phyloP scores from a whole-genome alignment of 2,113 vertebrate species.

The Anoplopoma fimbria region DNA sequence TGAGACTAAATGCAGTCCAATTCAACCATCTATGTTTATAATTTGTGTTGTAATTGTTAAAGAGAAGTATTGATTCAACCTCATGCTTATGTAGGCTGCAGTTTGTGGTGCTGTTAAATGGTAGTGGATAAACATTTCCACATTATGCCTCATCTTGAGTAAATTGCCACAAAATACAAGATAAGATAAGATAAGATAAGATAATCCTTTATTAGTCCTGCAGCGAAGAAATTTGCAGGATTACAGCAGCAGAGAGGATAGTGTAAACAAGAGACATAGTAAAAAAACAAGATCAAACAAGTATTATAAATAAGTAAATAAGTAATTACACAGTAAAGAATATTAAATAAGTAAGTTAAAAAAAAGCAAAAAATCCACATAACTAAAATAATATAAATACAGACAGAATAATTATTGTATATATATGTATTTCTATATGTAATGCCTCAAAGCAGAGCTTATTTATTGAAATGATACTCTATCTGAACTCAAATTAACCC shows the following conservation, averaged over 20 bases:
- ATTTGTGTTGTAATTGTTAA: neutral
- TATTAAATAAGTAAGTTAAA: too few relatives aligned
- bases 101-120: neutral
- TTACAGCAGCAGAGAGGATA: too few relatives aligned
- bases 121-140: neutral
- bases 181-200: too few relatives aligned
- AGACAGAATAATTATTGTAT: too few relatives aligned
- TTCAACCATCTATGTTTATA: neutral
- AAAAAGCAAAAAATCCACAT: too few relatives aligned
- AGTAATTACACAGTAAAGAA: too few relatives aligned
- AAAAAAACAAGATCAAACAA: too few relatives aligned
- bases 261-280: too few relatives aligned
- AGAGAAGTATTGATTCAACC: neutral
- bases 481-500: neutral
- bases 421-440: neutral
- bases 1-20: neutral
- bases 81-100: neutral
- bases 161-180: neutral
- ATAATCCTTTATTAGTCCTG: too few relatives aligned
- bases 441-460: neutral
- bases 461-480: neutral
- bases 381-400: too few relatives aligned
- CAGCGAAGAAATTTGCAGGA: too few relatives aligned
- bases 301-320: too few relatives aligned
- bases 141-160: neutral